A percentile compares a stretch with the other conserved stretches of the same genome.
phyloP scores from a whole-genome alignment of 2,888 invertebrate genomes.

The Amiota mariae region DNA sequence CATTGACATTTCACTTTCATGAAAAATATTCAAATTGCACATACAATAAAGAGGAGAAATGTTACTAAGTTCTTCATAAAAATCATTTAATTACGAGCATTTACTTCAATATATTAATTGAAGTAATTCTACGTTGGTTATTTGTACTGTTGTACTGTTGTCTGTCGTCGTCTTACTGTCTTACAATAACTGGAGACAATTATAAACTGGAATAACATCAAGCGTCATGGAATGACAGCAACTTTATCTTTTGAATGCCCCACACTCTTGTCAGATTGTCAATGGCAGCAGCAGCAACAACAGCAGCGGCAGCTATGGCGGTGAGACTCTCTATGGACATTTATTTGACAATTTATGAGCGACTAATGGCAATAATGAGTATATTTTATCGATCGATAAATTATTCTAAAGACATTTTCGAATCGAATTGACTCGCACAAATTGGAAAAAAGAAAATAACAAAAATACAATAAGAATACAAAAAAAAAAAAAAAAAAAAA shows the following conservation, averaged over 20 bases:
- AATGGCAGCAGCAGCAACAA: neutral
- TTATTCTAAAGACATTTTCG: conserved; percentile 53
- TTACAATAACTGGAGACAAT: neutral
- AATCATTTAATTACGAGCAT: conserved; percentile 60
- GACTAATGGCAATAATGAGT: conserved; percentile 70
- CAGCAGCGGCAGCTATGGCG: conserved; percentile 26
- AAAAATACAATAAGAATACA: conserved; percentile 20
- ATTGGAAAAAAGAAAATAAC: conserved; percentile 30
- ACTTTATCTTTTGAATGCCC: too few species aligned
- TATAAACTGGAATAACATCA: conserved; percentile 17
- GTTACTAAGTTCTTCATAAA: conserved; percentile 48
- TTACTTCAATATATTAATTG: conserved; percentile 63
- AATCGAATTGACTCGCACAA: conserved; percentile 45
- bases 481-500: neutral
- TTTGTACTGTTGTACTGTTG: too few species aligned
- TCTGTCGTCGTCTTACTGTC: neutral
- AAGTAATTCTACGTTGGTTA: neutral
- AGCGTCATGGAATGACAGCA: conserved; percentile 3
- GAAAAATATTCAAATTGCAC: too few species aligned
- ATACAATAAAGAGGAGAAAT: too few species aligned
- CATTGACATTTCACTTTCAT: too few species aligned
- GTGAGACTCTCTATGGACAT: conserved; percentile 53
- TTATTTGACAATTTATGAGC: conserved; percentile 67
- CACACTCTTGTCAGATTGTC: neutral
- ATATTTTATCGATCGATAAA: conserved; percentile 67